Conservation (phyloP, 2,888 invertebrate genomes). For the Holacanthella duospinosa region DNA sequence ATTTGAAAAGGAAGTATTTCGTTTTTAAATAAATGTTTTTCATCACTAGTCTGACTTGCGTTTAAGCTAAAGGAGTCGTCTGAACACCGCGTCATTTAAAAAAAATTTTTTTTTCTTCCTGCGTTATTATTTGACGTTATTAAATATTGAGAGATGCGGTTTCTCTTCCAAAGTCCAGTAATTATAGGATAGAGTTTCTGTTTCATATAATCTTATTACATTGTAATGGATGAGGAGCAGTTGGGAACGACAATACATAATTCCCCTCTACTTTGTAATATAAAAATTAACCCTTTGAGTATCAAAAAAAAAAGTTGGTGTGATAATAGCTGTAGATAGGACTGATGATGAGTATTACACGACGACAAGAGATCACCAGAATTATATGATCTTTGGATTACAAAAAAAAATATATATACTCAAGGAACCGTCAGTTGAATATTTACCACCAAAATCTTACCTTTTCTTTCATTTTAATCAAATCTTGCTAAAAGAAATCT, state of each 20-base stretch:
- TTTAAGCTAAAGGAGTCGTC: too few species aligned
- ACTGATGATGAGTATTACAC: background rate
- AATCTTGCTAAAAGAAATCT: background rate
- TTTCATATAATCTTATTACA: background rate
- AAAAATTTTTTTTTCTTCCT: too few species aligned
- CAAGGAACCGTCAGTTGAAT: too few species aligned
- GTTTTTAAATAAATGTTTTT: too few species aligned
- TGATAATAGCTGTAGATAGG: background rate
- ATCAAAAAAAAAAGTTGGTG: background rate
- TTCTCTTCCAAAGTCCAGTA: background rate
- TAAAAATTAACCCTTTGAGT: background rate
- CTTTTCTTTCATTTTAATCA: background rate
- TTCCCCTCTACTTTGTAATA: background rate
- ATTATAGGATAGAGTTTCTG: background rate
- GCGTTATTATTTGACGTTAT: too few species aligned
- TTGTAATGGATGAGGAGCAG: background rate
- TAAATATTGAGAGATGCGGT: background rate
- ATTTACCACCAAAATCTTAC: too few species aligned
- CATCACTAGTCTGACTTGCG: background rate
- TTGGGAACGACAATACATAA: background rate
- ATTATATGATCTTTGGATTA: background rate
- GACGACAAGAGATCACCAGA: background rate
- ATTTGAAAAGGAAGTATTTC: too few species aligned
- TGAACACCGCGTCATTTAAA: too few species aligned
- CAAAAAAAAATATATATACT: too few species aligned